A percentile compares a stretch with the other conserved stretches of the same genome.
Evolutionary conservation across 2,797 vertebrate genomes (phyloP).

Genomic region (Telmatherina bonti): DNA sequence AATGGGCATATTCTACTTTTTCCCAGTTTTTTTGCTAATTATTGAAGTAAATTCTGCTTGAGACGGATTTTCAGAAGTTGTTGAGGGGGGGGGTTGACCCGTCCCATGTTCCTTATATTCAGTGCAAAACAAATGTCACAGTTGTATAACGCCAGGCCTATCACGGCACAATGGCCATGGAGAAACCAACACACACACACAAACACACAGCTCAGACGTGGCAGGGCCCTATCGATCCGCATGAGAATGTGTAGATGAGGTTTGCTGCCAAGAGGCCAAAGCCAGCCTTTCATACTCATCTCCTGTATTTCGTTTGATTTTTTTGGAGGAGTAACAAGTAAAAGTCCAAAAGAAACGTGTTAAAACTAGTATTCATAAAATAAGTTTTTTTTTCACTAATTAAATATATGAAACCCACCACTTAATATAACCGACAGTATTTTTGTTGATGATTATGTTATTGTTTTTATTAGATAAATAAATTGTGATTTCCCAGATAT

Average conservation of each 20-base stretch:
- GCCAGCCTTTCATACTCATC: conserved; percentile 46
- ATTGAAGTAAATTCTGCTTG: conserved; percentile 49
- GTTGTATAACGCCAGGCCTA: conserved; percentile 47
- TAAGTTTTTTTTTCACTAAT: neutral
- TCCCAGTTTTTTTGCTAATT: conserved; percentile 25
- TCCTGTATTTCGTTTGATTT: conserved; percentile 19
- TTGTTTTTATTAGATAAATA: neutral
- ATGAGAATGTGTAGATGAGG: conserved; percentile 88
- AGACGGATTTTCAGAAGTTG: conserved; percentile 38
- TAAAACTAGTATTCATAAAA: neutral
- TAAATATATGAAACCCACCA: neutral
- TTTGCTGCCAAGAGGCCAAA: conserved; percentile 70
- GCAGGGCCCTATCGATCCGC: conserved; percentile 85
- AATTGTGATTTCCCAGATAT: too few relatives aligned
- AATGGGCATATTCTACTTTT: conserved; percentile 7
- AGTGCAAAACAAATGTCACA: conserved; percentile 74
- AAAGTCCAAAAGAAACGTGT: neutral
- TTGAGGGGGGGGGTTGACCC: neutral
- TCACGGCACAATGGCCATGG: conserved; percentile 68
- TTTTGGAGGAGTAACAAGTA: neutral
- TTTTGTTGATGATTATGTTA: neutral
- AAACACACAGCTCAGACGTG: conserved; percentile 71
- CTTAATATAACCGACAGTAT: too few relatives aligned
- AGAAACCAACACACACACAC: conserved; percentile 61
- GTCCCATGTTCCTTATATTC: conserved; percentile 33